A percentile compares a stretch with the other conserved stretches of the same genome.
phyloP scores from a whole-genome alignment of 1,140 invertebrate species.

The Mylabris phalerata region DNA sequence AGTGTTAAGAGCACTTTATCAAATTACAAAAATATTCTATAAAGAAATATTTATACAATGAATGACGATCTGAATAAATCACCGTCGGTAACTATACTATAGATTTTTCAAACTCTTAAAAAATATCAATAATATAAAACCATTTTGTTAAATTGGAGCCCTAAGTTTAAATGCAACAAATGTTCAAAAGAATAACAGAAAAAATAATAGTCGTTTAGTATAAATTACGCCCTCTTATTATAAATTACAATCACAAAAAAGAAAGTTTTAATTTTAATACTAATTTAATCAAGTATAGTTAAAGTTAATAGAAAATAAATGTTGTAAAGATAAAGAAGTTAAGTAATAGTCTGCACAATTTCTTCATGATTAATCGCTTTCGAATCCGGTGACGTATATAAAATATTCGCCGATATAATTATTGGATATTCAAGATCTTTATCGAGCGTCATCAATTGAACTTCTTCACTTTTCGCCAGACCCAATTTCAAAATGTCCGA shows the following conservation, averaged over 20 bases:
- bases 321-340: not conserved
- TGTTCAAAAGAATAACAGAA: not conserved
- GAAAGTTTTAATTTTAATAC: no score
- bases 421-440: slow-evolving; percentile 57
- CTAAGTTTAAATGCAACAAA: no score
- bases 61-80: no score
- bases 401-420: slow-evolving; percentile 61
- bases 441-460: slow-evolving; percentile 56
- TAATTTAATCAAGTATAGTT: not conserved
- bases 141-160: no score
- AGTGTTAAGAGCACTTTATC: slow-evolving; percentile 14
- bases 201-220: no score
- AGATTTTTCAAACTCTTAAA: no score
- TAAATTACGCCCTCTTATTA: not conserved
- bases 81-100: not conserved
- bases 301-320: not conserved
- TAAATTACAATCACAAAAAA: not conserved
- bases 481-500: slow-evolving; percentile 54
- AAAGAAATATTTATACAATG: slow-evolving; percentile 1
- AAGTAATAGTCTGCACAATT: slow-evolving; percentile 6
- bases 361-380: slow-evolving; percentile 9
- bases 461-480: slow-evolving; percentile 58
- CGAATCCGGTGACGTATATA: slow-evolving; percentile 51
- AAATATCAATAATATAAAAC: no score
- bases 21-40: slow-evolving; percentile 5